A percentile compares a stretch with the other conserved stretches of the same genome.
Evolutionary conservation across 2,113 vertebrate species (phyloP).

Genomic region (Amphilophus citrinellus): DNA sequence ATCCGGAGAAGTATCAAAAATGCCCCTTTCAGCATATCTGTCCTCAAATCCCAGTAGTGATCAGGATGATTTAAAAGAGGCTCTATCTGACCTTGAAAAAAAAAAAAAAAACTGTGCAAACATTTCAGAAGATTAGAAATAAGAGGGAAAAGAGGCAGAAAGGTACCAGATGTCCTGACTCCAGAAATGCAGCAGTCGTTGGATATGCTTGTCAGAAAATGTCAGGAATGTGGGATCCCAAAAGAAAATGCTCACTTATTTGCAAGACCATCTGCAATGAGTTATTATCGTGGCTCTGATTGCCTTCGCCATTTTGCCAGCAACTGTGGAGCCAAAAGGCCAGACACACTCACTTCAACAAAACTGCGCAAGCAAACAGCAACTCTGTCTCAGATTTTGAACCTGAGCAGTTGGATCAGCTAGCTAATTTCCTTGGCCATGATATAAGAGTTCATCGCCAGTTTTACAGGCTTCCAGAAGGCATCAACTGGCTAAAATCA

Average conservation of each 20-base stretch:
- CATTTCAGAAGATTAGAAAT: constrained; percentile 51
- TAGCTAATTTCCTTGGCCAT: constrained; percentile 9
- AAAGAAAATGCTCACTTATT: constrained; percentile 21
- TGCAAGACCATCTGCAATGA: constrained; percentile 25
- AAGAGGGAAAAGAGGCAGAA: constrained; percentile 34
- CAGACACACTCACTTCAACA: constrained; percentile 34
- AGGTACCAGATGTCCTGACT: constrained; percentile 37
- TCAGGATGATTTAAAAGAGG: too few relatives aligned
- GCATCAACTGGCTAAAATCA: not conserved
- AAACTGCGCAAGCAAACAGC: constrained; percentile 48
- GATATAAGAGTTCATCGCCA: constrained; percentile 3
- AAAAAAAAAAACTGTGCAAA: constrained; percentile 23
- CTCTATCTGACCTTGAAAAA: constrained; percentile 24
- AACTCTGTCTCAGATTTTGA: constrained; percentile 52
- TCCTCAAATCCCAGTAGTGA: too few relatives aligned
- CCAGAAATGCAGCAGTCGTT: constrained; percentile 44
- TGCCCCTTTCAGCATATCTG: too few relatives aligned
- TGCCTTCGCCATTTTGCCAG: constrained; percentile 29
- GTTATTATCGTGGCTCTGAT: constrained; percentile 44
- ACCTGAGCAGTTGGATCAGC: constrained; percentile 30
- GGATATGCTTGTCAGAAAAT: constrained; percentile 50
- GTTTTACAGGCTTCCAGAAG: constrained; percentile 25
- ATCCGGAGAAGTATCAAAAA: too few relatives aligned
- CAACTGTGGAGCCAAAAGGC: constrained; percentile 35
- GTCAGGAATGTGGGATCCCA: constrained; percentile 29